Conservation (phyloP, 2,113 vertebrate genomes). For the Eudyptes chrysolophus region DNA sequence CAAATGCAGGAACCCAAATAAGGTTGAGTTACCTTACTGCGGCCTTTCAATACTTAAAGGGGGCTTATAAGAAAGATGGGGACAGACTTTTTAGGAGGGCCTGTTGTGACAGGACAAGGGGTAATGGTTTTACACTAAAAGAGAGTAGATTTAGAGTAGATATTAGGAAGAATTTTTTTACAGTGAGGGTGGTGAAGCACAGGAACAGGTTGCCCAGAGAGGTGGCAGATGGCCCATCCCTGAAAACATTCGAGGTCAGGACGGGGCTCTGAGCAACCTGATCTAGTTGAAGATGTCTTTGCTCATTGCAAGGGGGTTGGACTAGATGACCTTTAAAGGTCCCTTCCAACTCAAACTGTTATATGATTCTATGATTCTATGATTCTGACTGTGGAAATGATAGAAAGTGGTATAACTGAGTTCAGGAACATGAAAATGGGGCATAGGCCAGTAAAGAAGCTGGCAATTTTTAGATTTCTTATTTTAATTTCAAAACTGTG, state of each 20-base stretch:
- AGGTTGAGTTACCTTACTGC: neutral
- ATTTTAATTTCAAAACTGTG: neutral
- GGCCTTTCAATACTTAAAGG: neutral
- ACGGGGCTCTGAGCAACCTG: neutral
- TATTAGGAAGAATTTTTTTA: neutral
- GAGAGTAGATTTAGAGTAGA: neutral
- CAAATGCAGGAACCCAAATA: neutral
- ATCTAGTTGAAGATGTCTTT: neutral
- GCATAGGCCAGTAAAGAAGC: neutral
- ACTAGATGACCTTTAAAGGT: neutral
- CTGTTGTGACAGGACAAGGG: neutral
- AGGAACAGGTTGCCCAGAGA: neutral
- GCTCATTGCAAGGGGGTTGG: neutral
- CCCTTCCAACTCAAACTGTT: neutral
- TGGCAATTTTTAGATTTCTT: neutral
- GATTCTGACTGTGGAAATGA: neutral
- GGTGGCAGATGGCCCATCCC: no score
- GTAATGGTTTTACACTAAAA: neutral
- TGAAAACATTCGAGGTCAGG: neutral
- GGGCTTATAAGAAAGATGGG: neutral
- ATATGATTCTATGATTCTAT: neutral
- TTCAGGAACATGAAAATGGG: neutral
- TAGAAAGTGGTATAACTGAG: neutral
- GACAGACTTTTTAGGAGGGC: neutral
- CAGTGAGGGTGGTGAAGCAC: no score